phyloP scores from a whole-genome alignment of 1,140 invertebrate species.

The Eufriesea mexicana region DNA sequence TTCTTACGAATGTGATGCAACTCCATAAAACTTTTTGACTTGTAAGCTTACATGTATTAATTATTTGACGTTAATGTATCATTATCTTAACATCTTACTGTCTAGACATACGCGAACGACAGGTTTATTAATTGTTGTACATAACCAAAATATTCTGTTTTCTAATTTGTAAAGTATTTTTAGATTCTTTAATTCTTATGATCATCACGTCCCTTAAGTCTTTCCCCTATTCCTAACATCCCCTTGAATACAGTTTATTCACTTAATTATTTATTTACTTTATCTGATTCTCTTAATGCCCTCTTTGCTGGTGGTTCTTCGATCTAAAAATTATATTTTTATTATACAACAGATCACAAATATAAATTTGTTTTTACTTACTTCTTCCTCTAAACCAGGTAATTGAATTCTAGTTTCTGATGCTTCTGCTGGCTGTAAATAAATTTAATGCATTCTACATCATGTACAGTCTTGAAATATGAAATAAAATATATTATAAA shows the following conservation, averaged over 20 bases:
- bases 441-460: conserved; percentile 32
- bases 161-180: conserved; percentile 75
- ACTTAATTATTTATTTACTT: no score
- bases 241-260: conserved; percentile 74
- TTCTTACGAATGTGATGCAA: conserved; percentile 42
- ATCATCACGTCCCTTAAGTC: conserved; percentile 67
- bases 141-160: conserved; percentile 82
- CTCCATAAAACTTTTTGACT: conserved; percentile 41
- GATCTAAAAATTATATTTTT: conserved; percentile 69
- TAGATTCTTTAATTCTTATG: conserved; percentile 63
- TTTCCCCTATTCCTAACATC: conserved; percentile 60
- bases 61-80: conserved; percentile 66
- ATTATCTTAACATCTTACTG: conserved; percentile 73
- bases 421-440: conserved; percentile 88
- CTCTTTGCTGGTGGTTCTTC: conserved; percentile 81
- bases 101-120: conserved; percentile 79
- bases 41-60: conserved; percentile 59
- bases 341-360: neutral
- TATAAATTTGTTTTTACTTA: conserved; percentile 57
- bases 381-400: conserved; percentile 87
- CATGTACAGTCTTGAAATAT: neutral
- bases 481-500: conserved; percentile 28
- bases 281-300: conserved; percentile 80
- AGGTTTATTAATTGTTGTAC: conserved; percentile 79
- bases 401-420: conserved; percentile 89